Evolutionary conservation across 2,797 vertebrate genomes (phyloP).

Genomic region (Enteromius viviparus): DNA sequence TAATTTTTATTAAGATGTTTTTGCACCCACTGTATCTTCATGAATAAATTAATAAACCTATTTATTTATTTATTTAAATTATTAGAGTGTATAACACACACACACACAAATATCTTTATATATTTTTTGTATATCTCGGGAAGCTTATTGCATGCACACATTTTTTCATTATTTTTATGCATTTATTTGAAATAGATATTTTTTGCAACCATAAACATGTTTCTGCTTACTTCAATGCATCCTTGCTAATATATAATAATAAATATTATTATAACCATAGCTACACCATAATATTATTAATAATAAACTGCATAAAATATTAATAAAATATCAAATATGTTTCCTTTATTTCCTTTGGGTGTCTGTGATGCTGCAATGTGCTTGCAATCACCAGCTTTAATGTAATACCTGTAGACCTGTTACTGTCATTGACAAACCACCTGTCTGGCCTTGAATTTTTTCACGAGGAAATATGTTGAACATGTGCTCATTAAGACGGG

Average conservation of each 20-base stretch:
- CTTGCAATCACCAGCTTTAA: constrained; percentile 61
- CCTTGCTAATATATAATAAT: not conserved
- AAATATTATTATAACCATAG: not conserved
- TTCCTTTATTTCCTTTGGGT: constrained; percentile 71
- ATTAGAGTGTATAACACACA: too few species aligned
- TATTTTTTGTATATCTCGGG: not conserved
- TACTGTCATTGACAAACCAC: constrained; percentile 39
- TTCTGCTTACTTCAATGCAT: not conserved
- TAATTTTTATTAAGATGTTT: not conserved
- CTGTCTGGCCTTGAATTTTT: constrained; percentile 18
- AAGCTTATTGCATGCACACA: not conserved
- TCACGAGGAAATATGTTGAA: constrained; percentile 22
- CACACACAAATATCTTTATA: too few species aligned
- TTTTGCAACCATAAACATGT: not conserved
- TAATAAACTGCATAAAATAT: not conserved
- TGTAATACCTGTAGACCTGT: constrained; percentile 65
- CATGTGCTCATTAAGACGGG: constrained; percentile 26
- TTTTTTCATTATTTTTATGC: too few species aligned
- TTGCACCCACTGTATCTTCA: too few species aligned
- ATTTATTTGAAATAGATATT: not conserved
- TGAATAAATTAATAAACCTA: too few species aligned
- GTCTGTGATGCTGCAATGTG: constrained; percentile 69
- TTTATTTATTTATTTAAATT: too few species aligned
- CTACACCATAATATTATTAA: not conserved
- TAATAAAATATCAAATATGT: not conserved